Evolutionary conservation across 2,797 vertebrate genomes (phyloP).

Genomic region (Carapus acus): DNA sequence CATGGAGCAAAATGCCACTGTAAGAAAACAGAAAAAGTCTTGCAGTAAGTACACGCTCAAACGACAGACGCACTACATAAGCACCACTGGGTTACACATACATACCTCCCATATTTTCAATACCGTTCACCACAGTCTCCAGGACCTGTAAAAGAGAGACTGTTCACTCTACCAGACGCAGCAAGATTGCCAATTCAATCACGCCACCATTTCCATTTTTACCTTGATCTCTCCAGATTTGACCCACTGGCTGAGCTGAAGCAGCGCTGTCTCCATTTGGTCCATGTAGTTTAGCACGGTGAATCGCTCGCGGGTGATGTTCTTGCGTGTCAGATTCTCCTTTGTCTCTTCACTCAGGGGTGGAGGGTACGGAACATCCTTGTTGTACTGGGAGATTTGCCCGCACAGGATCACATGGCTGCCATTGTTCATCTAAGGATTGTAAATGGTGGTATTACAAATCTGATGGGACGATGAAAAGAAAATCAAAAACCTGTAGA

Average conservation of each 20-base stretch:
- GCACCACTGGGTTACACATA: conserved; percentile 2
- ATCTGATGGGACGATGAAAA: background rate
- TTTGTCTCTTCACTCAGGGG: conserved; percentile 72
- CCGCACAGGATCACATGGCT: conserved; percentile 90
- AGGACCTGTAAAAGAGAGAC: conserved; percentile 72
- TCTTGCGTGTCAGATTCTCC: conserved; percentile 68
- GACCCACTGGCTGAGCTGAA: conserved; percentile 82
- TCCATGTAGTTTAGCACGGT: conserved; percentile 82
- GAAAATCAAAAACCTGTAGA: background rate
- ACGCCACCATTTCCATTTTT: conserved; percentile 32
- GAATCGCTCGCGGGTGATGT: conserved; percentile 88
- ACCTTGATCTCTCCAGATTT: conserved; percentile 87
- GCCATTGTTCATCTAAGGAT: conserved; percentile 81
- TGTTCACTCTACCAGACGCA: background rate
- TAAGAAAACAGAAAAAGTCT: conserved; percentile 40
- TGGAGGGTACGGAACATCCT: conserved; percentile 89
- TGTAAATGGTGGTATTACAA: background rate
- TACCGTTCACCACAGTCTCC: conserved; percentile 83
- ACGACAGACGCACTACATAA: background rate
- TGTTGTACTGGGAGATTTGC: conserved; percentile 97
- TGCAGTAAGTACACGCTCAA: no score
- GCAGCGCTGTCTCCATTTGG: conserved; percentile 72
- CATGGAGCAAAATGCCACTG: conserved; percentile 95
- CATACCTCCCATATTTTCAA: conserved; percentile 91
- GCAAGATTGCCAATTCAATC: background rate